Conservation (phyloP, 2,113 vertebrate genomes). For the Bos indicus region DNA sequence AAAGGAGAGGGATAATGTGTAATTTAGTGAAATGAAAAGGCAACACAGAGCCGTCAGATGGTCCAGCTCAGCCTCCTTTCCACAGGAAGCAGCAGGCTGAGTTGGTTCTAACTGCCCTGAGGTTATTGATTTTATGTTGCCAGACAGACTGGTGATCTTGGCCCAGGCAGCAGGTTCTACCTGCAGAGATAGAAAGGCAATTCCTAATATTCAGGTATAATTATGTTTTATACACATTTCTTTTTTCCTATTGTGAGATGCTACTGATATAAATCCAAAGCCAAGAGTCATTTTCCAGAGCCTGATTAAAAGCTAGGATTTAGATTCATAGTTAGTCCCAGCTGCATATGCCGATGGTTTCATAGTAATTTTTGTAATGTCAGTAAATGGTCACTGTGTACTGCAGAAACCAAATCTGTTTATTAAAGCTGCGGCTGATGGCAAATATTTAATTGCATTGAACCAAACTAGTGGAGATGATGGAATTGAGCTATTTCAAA, state of each 20-base stretch:
- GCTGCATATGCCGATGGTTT: neutral
- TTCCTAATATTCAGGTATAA: neutral
- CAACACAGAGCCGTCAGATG: slow-evolving; percentile 61
- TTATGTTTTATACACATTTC: neutral
- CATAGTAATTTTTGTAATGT: slow-evolving; percentile 1
- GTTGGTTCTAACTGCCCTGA: slow-evolving; percentile 35
- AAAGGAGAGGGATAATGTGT: slow-evolving; percentile 58
- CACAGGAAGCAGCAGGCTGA: neutral
- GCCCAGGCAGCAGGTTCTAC: neutral
- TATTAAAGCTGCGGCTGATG: slow-evolving; percentile 41
- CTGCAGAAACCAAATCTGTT: slow-evolving; percentile 25
- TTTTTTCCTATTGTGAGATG: neutral
- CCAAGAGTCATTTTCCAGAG: neutral
- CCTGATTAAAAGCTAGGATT: neutral
- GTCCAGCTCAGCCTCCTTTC: slow-evolving; percentile 57
- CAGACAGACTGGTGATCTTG: slow-evolving; percentile 45
- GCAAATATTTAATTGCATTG: slow-evolving; percentile 11
- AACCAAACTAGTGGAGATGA: neutral
- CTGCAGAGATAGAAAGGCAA: neutral
- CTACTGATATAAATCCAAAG: neutral
- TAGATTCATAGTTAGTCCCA: neutral
- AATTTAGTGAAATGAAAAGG: slow-evolving; percentile 51
- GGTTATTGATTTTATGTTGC: slow-evolving; percentile 41
- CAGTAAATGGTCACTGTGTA: neutral
- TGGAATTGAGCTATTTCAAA: neutral